Evolutionary conservation across 2,888 invertebrate genomes (phyloP).

Genomic region (Acleris laterana): DNA sequence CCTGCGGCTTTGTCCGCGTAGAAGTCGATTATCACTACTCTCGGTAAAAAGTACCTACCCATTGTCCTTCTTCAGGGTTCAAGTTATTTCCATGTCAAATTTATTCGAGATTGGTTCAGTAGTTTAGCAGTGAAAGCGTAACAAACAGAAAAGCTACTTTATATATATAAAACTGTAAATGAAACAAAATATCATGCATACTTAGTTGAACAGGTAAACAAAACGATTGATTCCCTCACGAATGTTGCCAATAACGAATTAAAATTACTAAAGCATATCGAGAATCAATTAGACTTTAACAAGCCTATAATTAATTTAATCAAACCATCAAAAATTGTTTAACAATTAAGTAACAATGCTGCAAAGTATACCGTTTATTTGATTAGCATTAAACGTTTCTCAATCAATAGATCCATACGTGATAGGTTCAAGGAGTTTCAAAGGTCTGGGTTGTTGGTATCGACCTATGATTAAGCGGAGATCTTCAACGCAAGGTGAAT

Average conservation of each 20-base stretch:
- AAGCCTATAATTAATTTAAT: slow-evolving; percentile 31
- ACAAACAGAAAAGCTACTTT: no score
- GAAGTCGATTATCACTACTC: no score
- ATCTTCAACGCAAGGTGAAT: slow-evolving; percentile 69
- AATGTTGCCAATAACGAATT: slow-evolving; percentile 12
- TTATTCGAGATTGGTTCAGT: no score
- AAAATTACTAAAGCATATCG: slow-evolving; percentile 17
- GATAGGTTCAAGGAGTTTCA: slow-evolving; percentile 50
- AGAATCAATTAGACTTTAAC: slow-evolving; percentile 18
- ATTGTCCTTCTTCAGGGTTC: no score
- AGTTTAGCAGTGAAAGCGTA: no score
- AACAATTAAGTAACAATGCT: slow-evolving; percentile 33
- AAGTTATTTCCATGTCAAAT: no score
- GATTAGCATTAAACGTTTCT: slow-evolving; percentile 40
- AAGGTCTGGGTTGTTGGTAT: slow-evolving; percentile 62
- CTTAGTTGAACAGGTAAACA: no score
- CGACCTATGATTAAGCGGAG: slow-evolving; percentile 44
- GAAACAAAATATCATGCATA: no score
- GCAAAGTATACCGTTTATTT: slow-evolving; percentile 35
- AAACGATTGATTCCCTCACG: slow-evolving; percentile 6
- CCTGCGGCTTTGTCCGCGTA: no score
- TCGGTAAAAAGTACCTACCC: no score
- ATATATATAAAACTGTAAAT: no score
- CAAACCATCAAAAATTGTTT: slow-evolving; percentile 23
- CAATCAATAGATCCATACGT: slow-evolving; percentile 38